Conservation (phyloP, 1,140 invertebrate genomes). For the Contarinia nasturtii region DNA sequence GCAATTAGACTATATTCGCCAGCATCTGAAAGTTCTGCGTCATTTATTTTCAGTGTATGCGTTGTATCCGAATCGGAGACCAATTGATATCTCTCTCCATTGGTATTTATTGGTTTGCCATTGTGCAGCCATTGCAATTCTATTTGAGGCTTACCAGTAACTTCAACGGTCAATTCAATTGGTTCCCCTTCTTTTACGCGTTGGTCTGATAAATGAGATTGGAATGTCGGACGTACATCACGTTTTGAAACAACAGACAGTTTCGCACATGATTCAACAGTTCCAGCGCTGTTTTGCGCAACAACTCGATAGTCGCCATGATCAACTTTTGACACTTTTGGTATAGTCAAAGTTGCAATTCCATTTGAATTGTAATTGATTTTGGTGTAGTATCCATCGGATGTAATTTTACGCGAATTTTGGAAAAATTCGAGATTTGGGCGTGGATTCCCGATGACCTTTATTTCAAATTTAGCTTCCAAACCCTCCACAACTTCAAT, state of each 20-base stretch:
- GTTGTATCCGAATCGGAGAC: slow-evolving; percentile 33
- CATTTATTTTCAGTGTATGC: slow-evolving; percentile 26
- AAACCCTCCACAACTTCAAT: slow-evolving; percentile 43
- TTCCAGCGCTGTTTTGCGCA: not conserved
- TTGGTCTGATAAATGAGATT: slow-evolving; percentile 41
- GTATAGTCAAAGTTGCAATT: not conserved
- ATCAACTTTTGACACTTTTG: not conserved
- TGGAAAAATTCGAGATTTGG: not conserved
- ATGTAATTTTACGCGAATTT: slow-evolving; percentile 30
- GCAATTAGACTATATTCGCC: slow-evolving; percentile 44
- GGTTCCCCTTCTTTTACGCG: slow-evolving; percentile 47
- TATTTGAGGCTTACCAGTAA: slow-evolving; percentile 55
- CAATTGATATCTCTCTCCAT: slow-evolving; percentile 40
- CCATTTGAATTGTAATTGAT: not conserved
- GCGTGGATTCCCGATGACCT: not conserved
- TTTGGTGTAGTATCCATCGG: not conserved
- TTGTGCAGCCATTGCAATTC: slow-evolving; percentile 65
- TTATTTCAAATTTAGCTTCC: not conserved
- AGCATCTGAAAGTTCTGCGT: slow-evolving; percentile 38
- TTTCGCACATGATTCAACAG: not conserved
- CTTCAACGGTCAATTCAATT: slow-evolving; percentile 46
- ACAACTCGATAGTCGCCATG: not conserved
- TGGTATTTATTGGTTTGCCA: slow-evolving; percentile 51
- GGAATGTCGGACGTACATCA: slow-evolving; percentile 39
- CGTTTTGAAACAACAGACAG: not conserved